Evolutionary conservation across 2,797 vertebrate species (phyloP), one percentile per base, ranked within the genome.

Genomic region (Zalophus californianus): DNA sequence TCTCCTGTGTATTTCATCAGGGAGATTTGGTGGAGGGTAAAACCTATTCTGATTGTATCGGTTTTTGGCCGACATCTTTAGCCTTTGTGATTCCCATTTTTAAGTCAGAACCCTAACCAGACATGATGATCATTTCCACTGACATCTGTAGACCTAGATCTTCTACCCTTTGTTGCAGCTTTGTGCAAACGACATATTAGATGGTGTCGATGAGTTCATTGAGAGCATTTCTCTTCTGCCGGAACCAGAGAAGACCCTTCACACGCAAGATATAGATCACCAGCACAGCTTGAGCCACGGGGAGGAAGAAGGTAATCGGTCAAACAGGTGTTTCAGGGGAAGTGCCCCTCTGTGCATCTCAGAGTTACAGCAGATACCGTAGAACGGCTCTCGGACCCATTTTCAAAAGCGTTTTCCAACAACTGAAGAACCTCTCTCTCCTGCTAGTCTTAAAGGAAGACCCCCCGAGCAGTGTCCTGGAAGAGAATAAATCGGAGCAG

Each of bases 131-230:
- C 64, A 2, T 94, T 96, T 82, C 86, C 44, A 4, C 27, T 60
- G 90, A 66, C 48, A 35, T 77, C 32, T 72, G 32, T 80, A 72
- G 32, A 91, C 14, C 66, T 75, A 12, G 14, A 20, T 54, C 60
- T 90, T 50, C 83, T 54, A 25, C 13, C 29, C 56, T 96, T 78
- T 93, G 93, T 98, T 98, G 20, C 64, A 99, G 99, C 98, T 99
- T 88, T 99, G 99, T 48, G 99, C 99, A 91, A 99, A 99, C 15
- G 99, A 99, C 90, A 97, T 99, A 86, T 83, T 99, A 97, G 99
- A 99, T 62, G 98, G 99, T 29, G 99, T 99, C 0, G 99, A 99
- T 83, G 99, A 99, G 84, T 98, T 99, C 98, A 99, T 99, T 23
- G 99, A 99, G 94, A 99, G 99, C 35, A 99, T 99, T 98, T 99